Evolutionary conservation across 2,888 invertebrate species (phyloP), one percentile per base, ranked within the genome.

Genomic region (Flabesymbios commensalis): DNA sequence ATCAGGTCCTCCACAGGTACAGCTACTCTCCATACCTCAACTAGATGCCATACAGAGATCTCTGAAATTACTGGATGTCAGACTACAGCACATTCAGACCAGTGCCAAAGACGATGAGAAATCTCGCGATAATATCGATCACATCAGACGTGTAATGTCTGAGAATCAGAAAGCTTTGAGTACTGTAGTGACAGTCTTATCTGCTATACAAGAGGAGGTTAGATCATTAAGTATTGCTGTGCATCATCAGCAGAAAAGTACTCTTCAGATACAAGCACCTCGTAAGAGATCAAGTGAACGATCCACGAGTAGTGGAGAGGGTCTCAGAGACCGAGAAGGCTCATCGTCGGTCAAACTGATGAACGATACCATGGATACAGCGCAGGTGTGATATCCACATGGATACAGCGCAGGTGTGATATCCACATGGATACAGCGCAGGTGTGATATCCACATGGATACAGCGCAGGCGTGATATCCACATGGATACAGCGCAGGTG

Each of bases 111-210:
- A 80, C 61, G 80, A 81, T 58, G 75, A 79, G 57, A 71, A 76
- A 51, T 75, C 78, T 54, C 75, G 76, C 42, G 79, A 81, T 66
- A 80, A 82, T 60, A 76, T 82, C 1, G 81, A 81, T 43, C 81
- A 81, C 68, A 72, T 81, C 39, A 68, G 81, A 7, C 71, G 75
- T 3, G 72, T 82, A 41, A 80, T 82, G 78, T 75, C 78, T 1
- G 82, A 82, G 67, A 82, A 81, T 67, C 81, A 82, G 61, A 81
- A 82, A 64, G 82, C 81, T 5, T 70, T 82, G 68, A 75, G 73
- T 55, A 80, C 80, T 57, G 77, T 82, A 22, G 78, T 82, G 19
- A 78, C 78, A 33, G 81, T 80, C 19, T 70, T 82, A 51, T 68
- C 76, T 36, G 79, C 80, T 57, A 80, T 82, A 60, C 81, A 82